phyloP scores from a whole-genome alignment of 2,113 vertebrate genomes.

The Oophaga pumilio region DNA sequence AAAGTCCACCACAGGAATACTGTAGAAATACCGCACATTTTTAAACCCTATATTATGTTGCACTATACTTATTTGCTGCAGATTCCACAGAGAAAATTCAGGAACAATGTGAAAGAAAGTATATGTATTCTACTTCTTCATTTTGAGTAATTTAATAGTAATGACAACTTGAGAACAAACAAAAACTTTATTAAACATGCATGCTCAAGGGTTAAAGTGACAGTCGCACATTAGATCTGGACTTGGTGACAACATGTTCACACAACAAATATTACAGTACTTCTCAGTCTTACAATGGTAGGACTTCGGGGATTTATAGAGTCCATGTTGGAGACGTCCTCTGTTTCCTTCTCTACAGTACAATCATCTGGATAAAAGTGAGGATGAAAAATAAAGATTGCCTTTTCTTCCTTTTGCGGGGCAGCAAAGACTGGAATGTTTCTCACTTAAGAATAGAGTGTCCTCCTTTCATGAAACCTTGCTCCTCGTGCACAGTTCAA shows the following conservation, averaged over 20 bases:
- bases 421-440: background rate
- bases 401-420: background rate
- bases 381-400: background rate
- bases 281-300: background rate
- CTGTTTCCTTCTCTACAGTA: background rate
- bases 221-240: constrained; percentile 7
- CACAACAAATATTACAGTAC: constrained; percentile 20
- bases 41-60: too few relatives aligned
- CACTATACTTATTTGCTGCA: too few relatives aligned
- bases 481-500: too few relatives aligned
- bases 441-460: background rate
- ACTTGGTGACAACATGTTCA: constrained; percentile 11
- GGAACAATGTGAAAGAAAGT: too few relatives aligned
- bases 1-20: too few relatives aligned
- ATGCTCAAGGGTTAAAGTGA: background rate
- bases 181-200: constrained; percentile 37
- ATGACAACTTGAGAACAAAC: background rate
- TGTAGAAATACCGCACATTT: too few relatives aligned
- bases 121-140: too few relatives aligned
- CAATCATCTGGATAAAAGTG: background rate
- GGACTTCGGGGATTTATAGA: background rate
- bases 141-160: background rate
- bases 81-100: too few relatives aligned
- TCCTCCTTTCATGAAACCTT: too few relatives aligned
- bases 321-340: background rate